Conservation (phyloP, 2,888 invertebrate genomes). For the Colostygia pectinataria region DNA sequence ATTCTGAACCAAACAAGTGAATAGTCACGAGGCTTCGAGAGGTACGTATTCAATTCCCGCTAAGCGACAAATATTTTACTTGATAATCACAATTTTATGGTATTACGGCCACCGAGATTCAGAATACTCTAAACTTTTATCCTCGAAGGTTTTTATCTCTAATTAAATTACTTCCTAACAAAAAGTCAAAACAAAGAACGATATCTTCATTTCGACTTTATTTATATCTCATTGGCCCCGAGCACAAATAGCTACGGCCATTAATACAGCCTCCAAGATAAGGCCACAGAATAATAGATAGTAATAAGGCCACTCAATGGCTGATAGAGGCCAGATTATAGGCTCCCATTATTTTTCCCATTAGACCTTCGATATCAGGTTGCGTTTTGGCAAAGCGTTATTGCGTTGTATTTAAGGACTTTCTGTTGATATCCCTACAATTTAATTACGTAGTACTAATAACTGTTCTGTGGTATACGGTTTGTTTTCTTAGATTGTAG, state of each 20-base stretch:
- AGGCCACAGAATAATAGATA: conserved; percentile 19
- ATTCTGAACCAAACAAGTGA: too few species aligned
- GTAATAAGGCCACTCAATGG: conserved; percentile 31
- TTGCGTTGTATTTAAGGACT: background rate
- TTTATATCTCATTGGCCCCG: conserved; percentile 23
- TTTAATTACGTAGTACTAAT: too few species aligned
- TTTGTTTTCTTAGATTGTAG: too few species aligned
- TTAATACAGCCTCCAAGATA: conserved; percentile 26
- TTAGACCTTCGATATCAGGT: conserved; percentile 35
- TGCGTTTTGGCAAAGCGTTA: conserved; percentile 11
- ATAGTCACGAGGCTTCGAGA: too few species aligned
- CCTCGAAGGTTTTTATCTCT: conserved; percentile 13
- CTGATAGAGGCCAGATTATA: conserved; percentile 36
- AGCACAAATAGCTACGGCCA: conserved; percentile 26
- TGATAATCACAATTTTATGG: too few species aligned
- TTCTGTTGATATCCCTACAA: too few species aligned
- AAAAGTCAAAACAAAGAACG: conserved; percentile 24
- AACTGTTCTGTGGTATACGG: too few species aligned
- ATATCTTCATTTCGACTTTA: conserved; percentile 13
- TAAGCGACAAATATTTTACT: too few species aligned
- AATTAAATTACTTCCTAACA: conserved; percentile 15
- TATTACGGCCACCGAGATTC: background rate
- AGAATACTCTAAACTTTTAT: too few species aligned
- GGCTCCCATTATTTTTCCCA: conserved; percentile 40
- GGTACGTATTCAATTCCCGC: too few species aligned